These are phyloP conservation scores for Glyptemys insculpta DNA, from an alignment of 2,797 vertebrate genomes.

Conservation along the genomic window DNA sequence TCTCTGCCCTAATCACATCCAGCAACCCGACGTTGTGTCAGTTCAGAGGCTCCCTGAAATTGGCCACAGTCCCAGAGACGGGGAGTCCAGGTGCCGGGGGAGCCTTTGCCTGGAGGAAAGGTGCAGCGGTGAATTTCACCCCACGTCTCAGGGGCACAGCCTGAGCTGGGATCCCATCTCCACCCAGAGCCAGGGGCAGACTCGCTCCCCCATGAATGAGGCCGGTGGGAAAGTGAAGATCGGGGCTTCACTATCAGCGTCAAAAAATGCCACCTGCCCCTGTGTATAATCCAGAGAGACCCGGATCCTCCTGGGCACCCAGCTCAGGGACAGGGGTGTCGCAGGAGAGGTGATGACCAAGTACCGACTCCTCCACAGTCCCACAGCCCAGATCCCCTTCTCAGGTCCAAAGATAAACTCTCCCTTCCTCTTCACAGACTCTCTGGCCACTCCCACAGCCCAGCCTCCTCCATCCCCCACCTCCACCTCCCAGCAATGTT, in stretches of 20 bases:
- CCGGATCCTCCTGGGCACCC: constrained; percentile 61
- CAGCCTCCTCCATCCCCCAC: constrained; percentile 68
- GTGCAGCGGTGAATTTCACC: background rate
- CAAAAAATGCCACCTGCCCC: background rate
- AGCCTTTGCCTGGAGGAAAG: no score
- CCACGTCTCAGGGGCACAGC: background rate
- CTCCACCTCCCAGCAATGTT: constrained; percentile 77
- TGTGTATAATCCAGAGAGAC: constrained; percentile 74
- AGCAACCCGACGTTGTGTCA: no score
- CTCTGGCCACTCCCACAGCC: constrained; percentile 75
- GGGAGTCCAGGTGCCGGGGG: no score
- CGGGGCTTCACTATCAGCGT: background rate
- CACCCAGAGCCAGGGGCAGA: constrained; percentile 61
- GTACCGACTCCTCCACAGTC: constrained; percentile 75
- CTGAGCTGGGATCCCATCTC: constrained; percentile 34
- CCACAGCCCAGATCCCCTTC: constrained; percentile 73
- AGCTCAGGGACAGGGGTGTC: constrained; percentile 74
- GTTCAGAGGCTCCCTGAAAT: no score
- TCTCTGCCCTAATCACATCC: no score
- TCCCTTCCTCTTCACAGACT: constrained; percentile 46
- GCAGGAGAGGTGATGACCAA: constrained; percentile 83
- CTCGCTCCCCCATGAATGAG: constrained; percentile 17
- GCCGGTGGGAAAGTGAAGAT: constrained; percentile 19
- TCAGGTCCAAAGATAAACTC: constrained; percentile 36
- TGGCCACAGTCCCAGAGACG: no score